Percentiles rank a stretch among this genome's conserved stretches.
Conservation (phyloP, 2,113 vertebrate genomes). For the Trichechus manatus region DNA sequence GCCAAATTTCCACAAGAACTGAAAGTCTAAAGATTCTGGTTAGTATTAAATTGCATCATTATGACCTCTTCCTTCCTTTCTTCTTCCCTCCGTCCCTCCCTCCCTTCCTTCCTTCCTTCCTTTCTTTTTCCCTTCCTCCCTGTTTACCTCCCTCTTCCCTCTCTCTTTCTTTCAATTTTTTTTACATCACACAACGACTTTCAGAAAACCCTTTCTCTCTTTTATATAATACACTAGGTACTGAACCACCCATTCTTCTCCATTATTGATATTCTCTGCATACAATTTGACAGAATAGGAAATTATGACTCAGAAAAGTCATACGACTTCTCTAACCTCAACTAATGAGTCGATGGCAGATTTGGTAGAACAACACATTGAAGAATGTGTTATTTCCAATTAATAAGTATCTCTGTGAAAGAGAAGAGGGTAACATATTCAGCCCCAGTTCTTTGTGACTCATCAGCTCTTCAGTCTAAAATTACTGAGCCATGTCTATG, state of each 20-base stretch:
- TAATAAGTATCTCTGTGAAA: background rate
- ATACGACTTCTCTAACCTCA: background rate
- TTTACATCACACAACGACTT: background rate
- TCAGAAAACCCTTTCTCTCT: background rate
- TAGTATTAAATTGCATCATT: background rate
- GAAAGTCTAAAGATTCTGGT: background rate
- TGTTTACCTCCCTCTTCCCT: background rate
- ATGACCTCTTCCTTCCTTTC: background rate
- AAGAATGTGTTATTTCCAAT: background rate
- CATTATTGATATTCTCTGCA: background rate
- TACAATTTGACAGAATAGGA: background rate
- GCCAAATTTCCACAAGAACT: background rate
- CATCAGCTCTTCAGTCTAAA: background rate
- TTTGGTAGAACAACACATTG: background rate
- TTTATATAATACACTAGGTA: background rate
- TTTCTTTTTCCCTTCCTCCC: background rate
- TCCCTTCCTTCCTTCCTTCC: background rate
- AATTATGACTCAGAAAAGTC: background rate
- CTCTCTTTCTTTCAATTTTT: background rate
- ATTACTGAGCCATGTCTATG: background rate
- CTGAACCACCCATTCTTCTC: rapidly evolving
- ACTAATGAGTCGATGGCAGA: background rate
- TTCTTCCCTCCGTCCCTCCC: background rate
- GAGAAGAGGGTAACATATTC: background rate
- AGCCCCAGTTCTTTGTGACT: rapidly evolving